Evolutionary conservation across 2,888 invertebrate genomes (phyloP).

Genomic region (Rutpela maculata): DNA sequence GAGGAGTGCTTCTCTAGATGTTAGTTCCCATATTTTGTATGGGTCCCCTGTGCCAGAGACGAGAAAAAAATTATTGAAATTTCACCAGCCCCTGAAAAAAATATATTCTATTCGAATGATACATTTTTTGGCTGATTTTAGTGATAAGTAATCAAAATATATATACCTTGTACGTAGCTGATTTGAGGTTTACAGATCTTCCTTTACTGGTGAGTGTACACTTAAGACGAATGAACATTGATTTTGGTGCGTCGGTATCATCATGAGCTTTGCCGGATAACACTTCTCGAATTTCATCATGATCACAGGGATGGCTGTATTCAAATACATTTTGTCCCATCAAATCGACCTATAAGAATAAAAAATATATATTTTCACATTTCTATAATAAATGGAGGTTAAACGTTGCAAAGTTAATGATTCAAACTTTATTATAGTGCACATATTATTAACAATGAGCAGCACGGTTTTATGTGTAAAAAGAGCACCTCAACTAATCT

Average conservation of each 20-base stretch:
- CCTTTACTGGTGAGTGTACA: constrained; percentile 96
- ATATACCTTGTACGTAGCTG: constrained; percentile 94
- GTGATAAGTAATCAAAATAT: constrained; percentile 7
- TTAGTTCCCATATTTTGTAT: no score
- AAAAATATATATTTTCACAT: neutral
- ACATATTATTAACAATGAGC: no score
- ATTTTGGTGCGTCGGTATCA: constrained; percentile 75
- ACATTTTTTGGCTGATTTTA: neutral
- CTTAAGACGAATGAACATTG: constrained; percentile 90
- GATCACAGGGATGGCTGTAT: constrained; percentile 96
- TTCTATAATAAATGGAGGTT: no score
- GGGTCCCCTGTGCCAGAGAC: no score
- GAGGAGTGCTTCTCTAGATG: no score
- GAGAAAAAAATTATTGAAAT: no score
- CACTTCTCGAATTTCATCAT: constrained; percentile 87
- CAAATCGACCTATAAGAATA: constrained; percentile 88
- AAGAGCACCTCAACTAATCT: no score
- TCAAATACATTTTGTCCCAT: constrained; percentile 96
- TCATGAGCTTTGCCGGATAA: constrained; percentile 75
- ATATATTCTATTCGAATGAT: neutral
- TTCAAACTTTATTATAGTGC: no score
- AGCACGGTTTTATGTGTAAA: no score
- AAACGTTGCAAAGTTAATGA: no score
- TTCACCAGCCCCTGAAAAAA: no score
- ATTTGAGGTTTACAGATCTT: constrained; percentile 95